Conservation (phyloP, 2,888 invertebrate genomes). For the Polyommatus iphigenia region DNA sequence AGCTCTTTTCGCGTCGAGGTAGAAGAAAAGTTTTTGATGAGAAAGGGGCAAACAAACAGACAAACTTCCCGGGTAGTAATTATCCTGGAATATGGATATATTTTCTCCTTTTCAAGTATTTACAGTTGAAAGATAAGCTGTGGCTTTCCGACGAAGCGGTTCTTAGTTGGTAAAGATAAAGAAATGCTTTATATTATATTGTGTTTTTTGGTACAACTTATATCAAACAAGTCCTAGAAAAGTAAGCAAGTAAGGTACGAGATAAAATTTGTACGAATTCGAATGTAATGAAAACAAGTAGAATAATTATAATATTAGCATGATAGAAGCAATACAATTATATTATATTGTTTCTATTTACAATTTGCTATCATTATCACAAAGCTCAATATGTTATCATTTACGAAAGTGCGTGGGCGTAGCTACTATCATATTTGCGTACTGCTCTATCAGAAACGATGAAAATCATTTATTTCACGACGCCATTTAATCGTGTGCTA, state of each 20-base stretch:
- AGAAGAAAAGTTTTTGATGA: slow-evolving; percentile 28
- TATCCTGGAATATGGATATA: slow-evolving; percentile 6
- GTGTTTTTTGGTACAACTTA: neutral
- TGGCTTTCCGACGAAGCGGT: neutral
- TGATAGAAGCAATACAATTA: no score
- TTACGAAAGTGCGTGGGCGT: neutral
- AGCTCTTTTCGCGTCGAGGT: slow-evolving; percentile 23
- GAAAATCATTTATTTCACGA: no score
- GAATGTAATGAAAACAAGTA: no score
- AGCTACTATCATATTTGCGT: neutral
- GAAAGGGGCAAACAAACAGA: slow-evolving; percentile 30
- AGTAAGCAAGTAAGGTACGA: no score
- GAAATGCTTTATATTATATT: neutral
- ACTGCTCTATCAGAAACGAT: no score
- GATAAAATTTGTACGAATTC: no score
- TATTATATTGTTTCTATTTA: neutral
- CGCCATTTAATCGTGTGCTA: no score
- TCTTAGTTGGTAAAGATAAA: neutral
- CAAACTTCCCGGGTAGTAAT: slow-evolving; percentile 23
- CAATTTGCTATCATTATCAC: neutral
- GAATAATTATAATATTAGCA: no score
- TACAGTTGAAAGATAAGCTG: neutral
- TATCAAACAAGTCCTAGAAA: neutral
- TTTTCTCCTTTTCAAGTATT: slow-evolving; percentile 10
- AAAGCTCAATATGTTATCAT: neutral